A percentile compares a stretch with the other conserved stretches of the same genome.
Conservation (phyloP, 2,113 vertebrate genomes). For the Caloenas nicobarica region DNA sequence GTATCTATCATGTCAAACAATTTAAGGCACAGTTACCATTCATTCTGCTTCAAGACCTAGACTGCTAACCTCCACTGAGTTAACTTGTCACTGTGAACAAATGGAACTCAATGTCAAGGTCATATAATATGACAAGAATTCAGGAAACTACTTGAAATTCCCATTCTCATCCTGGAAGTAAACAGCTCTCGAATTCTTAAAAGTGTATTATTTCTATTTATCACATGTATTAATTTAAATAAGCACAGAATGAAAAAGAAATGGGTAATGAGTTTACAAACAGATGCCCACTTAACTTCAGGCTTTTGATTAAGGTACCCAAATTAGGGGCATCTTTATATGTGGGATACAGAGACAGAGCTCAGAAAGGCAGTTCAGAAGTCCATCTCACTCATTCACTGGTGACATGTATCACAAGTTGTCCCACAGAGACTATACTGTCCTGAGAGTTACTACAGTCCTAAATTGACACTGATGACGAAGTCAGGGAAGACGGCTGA, state of each 20-base stretch:
- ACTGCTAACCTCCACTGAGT: neutral
- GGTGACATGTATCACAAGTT: neutral
- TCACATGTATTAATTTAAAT: neutral
- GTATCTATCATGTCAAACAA: neutral
- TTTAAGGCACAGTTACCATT: neutral
- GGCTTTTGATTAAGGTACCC: neutral
- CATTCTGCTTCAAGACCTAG: neutral
- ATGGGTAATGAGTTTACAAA: neutral
- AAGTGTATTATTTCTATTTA: neutral
- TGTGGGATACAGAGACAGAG: neutral
- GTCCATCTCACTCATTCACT: neutral
- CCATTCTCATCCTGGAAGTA: neutral
- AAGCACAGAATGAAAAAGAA: neutral
- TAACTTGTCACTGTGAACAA: neutral
- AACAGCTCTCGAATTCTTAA: neutral
- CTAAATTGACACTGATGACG: neutral
- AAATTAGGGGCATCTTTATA: neutral
- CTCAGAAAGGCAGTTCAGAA: neutral
- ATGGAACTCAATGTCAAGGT: neutral
- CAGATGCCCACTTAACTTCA: neutral
- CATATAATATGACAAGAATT: neutral
- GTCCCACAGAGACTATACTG: neutral
- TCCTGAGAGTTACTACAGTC: neutral
- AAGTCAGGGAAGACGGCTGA: neutral
- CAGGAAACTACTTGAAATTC: neutral